These are phyloP conservation scores for Bruchidius siliquastri DNA, from an alignment of 2,888 invertebrate genomes.

Conservation along the genomic window DNA sequence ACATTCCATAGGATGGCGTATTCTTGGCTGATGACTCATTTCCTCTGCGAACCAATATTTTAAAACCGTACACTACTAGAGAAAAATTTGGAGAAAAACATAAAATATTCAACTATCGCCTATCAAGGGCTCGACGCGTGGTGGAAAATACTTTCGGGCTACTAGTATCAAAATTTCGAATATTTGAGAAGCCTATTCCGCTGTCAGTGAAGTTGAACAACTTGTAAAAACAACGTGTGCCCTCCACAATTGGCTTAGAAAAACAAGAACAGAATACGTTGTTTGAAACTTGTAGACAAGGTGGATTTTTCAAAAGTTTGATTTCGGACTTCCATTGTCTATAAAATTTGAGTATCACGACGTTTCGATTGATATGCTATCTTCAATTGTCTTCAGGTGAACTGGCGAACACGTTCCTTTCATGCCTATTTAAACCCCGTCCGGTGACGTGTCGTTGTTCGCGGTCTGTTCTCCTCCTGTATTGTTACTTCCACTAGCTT, in stretches of 20 bases:
- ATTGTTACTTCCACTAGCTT: too few relatives aligned
- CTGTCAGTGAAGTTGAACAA: constrained; percentile 6
- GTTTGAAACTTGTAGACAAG: too few relatives aligned
- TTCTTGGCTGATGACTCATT: constrained; percentile 22
- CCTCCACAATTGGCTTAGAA: constrained; percentile 3
- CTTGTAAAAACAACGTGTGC: constrained; percentile 8
- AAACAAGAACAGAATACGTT: neutral
- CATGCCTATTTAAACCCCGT: too few relatives aligned
- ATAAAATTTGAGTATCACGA: too few relatives aligned
- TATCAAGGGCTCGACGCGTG: constrained; percentile 22
- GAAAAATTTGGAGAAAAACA: neutral
- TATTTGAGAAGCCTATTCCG: constrained; percentile 18
- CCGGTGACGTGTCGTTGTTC: too few relatives aligned
- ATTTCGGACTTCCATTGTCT: too few relatives aligned
- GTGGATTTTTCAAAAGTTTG: too few relatives aligned
- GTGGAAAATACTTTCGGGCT: constrained; percentile 27
- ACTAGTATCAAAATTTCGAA: constrained; percentile 21
- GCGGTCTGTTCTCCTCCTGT: too few relatives aligned
- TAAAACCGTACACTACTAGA: constrained; percentile 14
- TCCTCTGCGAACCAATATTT: constrained; percentile 18
- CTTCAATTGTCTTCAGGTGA: too few relatives aligned
- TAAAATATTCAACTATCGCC: constrained; percentile 23
- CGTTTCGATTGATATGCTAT: too few relatives aligned
- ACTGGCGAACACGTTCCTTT: too few relatives aligned
- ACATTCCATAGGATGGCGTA: constrained; percentile 2